Evolutionary conservation across 2,888 invertebrate species (phyloP).

Genomic region (Camponotus fellah): DNA sequence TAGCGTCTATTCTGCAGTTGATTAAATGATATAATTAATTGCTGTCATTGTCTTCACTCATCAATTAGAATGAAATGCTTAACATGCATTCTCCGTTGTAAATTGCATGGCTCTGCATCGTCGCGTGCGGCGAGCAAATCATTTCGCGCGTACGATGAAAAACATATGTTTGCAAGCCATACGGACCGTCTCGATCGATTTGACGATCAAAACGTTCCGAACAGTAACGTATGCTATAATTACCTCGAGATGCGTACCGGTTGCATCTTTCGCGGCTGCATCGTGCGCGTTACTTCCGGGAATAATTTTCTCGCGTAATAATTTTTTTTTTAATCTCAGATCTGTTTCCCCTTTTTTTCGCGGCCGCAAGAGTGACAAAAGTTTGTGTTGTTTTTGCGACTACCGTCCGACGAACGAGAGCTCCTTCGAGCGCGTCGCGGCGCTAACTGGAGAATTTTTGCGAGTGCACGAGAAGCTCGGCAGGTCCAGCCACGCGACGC

Average conservation of each 20-base stretch:
- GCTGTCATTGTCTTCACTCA: not conserved
- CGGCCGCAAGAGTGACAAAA: not conserved
- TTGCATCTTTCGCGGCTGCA: constrained; percentile 27
- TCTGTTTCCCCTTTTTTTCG: not conserved
- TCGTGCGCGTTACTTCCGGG: constrained; percentile 38
- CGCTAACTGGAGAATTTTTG: constrained; percentile 77
- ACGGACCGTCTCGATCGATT: constrained; percentile 4
- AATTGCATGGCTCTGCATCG: constrained; percentile 7
- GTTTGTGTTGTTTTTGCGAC: not conserved
- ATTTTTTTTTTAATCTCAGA: not conserved
- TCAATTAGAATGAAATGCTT: constrained; percentile 4
- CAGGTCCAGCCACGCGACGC: constrained; percentile 60
- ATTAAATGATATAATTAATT: constrained; percentile 32
- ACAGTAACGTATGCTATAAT: constrained; percentile 40
- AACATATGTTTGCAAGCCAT: constrained; percentile 13
- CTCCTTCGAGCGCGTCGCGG: constrained; percentile 78
- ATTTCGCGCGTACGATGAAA: constrained; percentile 10
- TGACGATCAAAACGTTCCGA: constrained; percentile 5
- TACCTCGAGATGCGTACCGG: constrained; percentile 39
- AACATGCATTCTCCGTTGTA: not conserved
- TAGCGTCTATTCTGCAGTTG: not conserved
- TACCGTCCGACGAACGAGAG: constrained; percentile 54
- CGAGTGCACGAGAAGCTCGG: constrained; percentile 56
- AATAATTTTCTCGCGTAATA: constrained; percentile 1
- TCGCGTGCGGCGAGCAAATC: constrained; percentile 5